A percentile compares a stretch with the other conserved stretches of the same genome.
These are phyloP conservation scores for Acleris literana DNA, from an alignment of 2,888 invertebrate genomes.

Conservation along the genomic window DNA sequence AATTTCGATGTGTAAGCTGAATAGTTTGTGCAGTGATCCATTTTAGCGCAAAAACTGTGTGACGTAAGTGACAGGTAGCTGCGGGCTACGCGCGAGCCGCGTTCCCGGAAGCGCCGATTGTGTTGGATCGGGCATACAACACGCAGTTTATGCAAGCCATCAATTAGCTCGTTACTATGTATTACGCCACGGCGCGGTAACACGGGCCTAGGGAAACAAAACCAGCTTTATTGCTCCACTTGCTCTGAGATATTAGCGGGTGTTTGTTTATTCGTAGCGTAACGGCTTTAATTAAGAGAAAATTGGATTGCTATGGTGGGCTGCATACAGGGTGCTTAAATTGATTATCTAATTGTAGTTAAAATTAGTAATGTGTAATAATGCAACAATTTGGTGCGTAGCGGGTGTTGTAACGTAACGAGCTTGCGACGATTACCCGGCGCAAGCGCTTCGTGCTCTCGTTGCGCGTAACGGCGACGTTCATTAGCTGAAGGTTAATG, in stretches of 20 bases:
- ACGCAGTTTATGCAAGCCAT: constrained; percentile 76
- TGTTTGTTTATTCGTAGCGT: constrained; percentile 50
- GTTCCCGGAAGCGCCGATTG: constrained; percentile 70
- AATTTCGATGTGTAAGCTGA: constrained; percentile 6
- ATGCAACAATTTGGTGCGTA: constrained; percentile 47
- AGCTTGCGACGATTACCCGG: constrained; percentile 49
- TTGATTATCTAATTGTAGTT: constrained; percentile 29
- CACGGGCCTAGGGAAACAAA: constrained; percentile 59
- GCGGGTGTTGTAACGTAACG: constrained; percentile 48
- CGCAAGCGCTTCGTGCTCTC: constrained; percentile 49
- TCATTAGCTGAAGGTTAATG: constrained; percentile 54
- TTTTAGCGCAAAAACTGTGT: constrained; percentile 34
- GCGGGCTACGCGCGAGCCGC: constrained; percentile 49
- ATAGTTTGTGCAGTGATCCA: constrained; percentile 17
- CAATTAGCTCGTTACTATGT: constrained; percentile 74
- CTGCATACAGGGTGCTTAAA: constrained; percentile 1
- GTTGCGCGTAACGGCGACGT: constrained; percentile 47
- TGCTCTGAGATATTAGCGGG: constrained; percentile 52
- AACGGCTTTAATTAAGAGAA: constrained; percentile 50
- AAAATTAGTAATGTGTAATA: constrained; percentile 47
- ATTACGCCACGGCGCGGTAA: constrained; percentile 62
- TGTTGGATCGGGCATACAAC: constrained; percentile 57
- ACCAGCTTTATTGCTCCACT: constrained; percentile 59
- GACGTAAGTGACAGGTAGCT: constrained; percentile 45
- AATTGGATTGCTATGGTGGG: constrained; percentile 43